phyloP scores from a whole-genome alignment of 2,888 invertebrate genomes.

The Gastrophysa polygoni region DNA sequence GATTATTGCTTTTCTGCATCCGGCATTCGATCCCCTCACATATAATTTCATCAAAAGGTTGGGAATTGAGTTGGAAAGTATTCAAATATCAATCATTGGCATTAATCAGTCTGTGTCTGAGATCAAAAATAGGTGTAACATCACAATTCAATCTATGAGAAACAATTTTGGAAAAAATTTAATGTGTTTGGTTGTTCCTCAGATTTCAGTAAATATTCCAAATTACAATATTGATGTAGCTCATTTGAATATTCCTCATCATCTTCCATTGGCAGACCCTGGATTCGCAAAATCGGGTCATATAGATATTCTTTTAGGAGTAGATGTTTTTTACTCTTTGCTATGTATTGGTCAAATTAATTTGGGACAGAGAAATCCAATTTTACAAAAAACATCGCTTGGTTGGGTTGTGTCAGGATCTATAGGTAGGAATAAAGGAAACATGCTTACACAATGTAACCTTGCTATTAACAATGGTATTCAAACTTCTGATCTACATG shows the following conservation, averaged over 20 bases:
- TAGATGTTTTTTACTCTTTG: constrained; percentile 4
- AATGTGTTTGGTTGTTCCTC: constrained; percentile 1
- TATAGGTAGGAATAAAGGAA: constrained; percentile 2
- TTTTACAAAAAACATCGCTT: constrained; percentile 15
- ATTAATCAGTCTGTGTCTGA: not conserved
- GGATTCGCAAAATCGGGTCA: not conserved
- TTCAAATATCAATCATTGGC: constrained; percentile 8
- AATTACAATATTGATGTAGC: not conserved
- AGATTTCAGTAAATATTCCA: constrained; percentile 8
- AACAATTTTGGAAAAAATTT: not conserved
- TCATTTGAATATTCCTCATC: constrained; percentile 9
- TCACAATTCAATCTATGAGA: not conserved
- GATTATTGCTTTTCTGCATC: too few relatives aligned
- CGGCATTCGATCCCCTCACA: too few relatives aligned
- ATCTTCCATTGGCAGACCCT: constrained; percentile 16
- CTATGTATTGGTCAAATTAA: constrained; percentile 13
- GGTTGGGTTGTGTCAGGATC: constrained; percentile 17
- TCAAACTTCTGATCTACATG: constrained; percentile 5
- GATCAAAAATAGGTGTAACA: not conserved
- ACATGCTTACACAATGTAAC: not conserved
- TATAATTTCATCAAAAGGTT: not conserved
- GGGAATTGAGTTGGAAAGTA: not conserved
- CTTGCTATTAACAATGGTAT: not conserved
- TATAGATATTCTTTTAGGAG: constrained; percentile 16
- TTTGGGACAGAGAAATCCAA: constrained; percentile 8